phyloP scores from a whole-genome alignment of 2,113 vertebrate genomes.

The Cyanoliseus patagonus region DNA sequence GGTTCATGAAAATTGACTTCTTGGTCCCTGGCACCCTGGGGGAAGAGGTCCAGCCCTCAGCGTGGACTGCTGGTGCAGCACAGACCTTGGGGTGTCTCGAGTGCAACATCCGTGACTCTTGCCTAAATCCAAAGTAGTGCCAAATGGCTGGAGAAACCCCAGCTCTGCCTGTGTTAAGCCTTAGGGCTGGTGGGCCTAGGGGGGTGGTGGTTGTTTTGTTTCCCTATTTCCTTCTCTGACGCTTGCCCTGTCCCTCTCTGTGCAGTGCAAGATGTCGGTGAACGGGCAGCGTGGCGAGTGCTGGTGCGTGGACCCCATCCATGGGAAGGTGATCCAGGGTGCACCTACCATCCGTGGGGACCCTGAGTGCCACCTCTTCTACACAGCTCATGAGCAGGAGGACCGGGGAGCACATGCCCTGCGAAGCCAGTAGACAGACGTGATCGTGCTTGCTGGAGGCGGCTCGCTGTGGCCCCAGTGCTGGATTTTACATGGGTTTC shows the following conservation, averaged over 20 bases:
- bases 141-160: not conserved
- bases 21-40: not conserved
- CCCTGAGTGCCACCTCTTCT: slow-evolving; percentile 91
- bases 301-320: slow-evolving; percentile 94
- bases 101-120: not conserved
- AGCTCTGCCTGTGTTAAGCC: not conserved
- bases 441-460: slow-evolving; percentile 42
- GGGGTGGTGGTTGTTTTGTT: not conserved
- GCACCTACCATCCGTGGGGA: slow-evolving; percentile 90
- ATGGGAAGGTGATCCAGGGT: slow-evolving; percentile 84
- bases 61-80: not conserved
- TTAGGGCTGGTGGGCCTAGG: not conserved
- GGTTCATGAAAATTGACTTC: not conserved
- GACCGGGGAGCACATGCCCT: slow-evolving; percentile 71
- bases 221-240: not conserved
- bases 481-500: slow-evolving; percentile 68
- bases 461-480: slow-evolving; percentile 15
- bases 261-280: slow-evolving; percentile 96
- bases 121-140: not conserved
- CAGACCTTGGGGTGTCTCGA: not conserved
- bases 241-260: not conserved
- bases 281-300: slow-evolving; percentile 95
- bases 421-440: slow-evolving; percentile 64
- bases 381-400: slow-evolving; percentile 81
- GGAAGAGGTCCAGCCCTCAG: not conserved